These are phyloP conservation scores for Gallinago paraguaiae DNA, from an alignment of 2,113 vertebrate genomes.

Conservation along the genomic window DNA sequence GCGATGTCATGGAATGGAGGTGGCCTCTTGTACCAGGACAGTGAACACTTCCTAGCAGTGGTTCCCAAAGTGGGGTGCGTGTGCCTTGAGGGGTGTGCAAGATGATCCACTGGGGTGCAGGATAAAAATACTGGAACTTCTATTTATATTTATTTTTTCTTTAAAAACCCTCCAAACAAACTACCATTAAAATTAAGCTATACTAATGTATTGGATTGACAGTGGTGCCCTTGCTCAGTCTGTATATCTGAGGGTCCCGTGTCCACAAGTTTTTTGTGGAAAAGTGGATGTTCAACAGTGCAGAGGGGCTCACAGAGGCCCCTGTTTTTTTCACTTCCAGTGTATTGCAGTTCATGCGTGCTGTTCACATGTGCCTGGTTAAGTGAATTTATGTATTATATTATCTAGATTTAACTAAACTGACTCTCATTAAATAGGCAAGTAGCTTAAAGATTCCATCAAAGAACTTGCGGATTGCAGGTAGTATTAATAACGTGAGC, in stretches of 20 bases:
- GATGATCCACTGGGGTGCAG: background rate
- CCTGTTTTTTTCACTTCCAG: background rate
- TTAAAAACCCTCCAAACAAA: background rate
- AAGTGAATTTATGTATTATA: background rate
- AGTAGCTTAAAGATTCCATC: background rate
- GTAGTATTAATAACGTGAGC: background rate
- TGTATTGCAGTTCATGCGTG: background rate
- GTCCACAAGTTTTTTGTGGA: background rate
- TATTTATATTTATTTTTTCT: background rate
- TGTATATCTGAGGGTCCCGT: background rate
- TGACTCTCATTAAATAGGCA: background rate
- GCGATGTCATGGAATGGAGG: background rate
- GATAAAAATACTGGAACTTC: background rate
- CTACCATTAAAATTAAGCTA: background rate
- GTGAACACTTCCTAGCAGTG: fast-evolving
- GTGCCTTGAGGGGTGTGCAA: background rate
- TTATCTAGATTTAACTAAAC: background rate
- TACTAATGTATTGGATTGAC: background rate
- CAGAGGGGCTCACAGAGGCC: background rate
- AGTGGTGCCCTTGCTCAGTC: background rate
- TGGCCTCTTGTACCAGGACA: background rate
- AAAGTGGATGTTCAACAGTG: background rate
- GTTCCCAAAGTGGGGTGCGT: background rate
- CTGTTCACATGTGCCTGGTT: background rate
- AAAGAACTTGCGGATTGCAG: background rate